These are phyloP conservation scores for Gymnarchus niloticus DNA, from an alignment of 2,113 vertebrate genomes.

Conservation along the genomic window DNA sequence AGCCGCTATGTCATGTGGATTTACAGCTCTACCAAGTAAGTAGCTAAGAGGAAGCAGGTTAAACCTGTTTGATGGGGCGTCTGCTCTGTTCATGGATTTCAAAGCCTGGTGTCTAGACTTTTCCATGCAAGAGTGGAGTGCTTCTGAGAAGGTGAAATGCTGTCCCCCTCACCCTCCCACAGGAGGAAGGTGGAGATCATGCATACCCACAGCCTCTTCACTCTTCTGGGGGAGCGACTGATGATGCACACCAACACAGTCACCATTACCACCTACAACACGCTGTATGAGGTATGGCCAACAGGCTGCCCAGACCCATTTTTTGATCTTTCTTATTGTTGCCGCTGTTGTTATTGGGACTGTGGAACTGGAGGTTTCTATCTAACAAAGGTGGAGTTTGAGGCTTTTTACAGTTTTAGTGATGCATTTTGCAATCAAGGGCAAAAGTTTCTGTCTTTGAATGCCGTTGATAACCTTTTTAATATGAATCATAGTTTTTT, in stretches of 20 bases:
- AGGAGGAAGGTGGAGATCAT: constrained; percentile 99
- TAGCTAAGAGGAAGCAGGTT: background rate
- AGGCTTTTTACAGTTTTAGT: background rate
- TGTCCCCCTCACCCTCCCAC: constrained; percentile 12
- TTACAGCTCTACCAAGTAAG: too few relatives aligned
- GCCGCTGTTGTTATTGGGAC: background rate
- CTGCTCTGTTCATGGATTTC: background rate
- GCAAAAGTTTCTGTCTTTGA: background rate
- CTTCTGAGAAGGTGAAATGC: background rate
- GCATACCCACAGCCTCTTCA: constrained; percentile 98
- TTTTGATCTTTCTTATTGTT: background rate
- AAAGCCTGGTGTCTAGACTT: background rate
- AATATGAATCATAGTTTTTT: background rate
- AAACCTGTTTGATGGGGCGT: background rate
- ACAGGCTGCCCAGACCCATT: background rate
- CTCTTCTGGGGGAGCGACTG: constrained; percentile 89
- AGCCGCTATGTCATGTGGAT: background rate
- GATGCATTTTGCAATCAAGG: background rate
- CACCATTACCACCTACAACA: constrained; percentile 96
- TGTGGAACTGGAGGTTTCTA: background rate
- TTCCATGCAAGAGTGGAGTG: background rate
- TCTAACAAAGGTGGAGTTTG: background rate
- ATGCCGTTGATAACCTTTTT: background rate
- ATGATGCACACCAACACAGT: constrained; percentile 98
- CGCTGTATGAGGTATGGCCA: constrained; percentile 85